Evolutionary conservation across 2,797 vertebrate species (phyloP).

Genomic region (Capromys pilorides): DNA sequence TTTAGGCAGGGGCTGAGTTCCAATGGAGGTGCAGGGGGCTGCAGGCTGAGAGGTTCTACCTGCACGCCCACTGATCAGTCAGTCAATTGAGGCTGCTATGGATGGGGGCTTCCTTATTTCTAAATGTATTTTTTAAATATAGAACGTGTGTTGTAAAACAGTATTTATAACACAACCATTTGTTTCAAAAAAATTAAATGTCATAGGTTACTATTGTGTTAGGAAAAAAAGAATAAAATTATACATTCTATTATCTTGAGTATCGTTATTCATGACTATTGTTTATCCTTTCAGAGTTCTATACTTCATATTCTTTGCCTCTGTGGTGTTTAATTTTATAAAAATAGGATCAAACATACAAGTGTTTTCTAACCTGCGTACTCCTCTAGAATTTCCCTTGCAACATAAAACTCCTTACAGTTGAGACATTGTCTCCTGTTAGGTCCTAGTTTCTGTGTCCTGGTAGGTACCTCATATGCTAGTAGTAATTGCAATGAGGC

Average conservation of each 20-base stretch:
- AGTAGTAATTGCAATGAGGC: not conserved
- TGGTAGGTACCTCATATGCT: not conserved
- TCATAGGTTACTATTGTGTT: not conserved
- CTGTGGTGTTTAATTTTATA: not conserved
- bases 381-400: not conserved
- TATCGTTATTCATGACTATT: not conserved
- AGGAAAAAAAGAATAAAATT: not conserved
- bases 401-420: not conserved
- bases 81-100: too few relatives aligned
- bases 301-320: not conserved
- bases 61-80: too few relatives aligned
- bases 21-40: too few relatives aligned
- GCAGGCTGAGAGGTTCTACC: too few relatives aligned
- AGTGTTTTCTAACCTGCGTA: not conserved
- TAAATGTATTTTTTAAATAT: slow-evolving; percentile 52
- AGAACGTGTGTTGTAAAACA: not conserved
- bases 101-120: not conserved
- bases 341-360: not conserved
- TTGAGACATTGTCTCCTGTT: not conserved
- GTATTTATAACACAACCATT: not conserved
- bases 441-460: not conserved
- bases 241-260: not conserved
- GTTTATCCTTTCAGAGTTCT: not conserved
- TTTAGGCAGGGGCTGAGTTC: too few relatives aligned
- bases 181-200: slow-evolving; percentile 43